These are phyloP conservation scores for Drosophila colorata DNA, from an alignment of 2,888 invertebrate genomes.

Conservation along the genomic window DNA sequence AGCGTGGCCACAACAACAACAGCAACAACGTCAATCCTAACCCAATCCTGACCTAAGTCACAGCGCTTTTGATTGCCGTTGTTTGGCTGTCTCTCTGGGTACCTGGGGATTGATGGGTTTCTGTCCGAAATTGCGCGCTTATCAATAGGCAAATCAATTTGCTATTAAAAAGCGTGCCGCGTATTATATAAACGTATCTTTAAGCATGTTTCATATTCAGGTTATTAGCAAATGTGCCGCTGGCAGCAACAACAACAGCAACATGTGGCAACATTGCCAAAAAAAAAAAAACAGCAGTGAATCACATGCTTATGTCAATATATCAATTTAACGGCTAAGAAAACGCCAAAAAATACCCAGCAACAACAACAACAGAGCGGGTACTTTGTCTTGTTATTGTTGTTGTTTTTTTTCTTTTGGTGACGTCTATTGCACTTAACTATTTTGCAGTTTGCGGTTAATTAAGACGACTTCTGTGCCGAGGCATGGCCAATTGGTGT, in stretches of 20 bases:
- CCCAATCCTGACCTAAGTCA: constrained; percentile 77
- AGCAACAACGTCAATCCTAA: constrained; percentile 26
- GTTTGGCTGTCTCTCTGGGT: constrained; percentile 26
- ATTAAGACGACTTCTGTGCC: constrained; percentile 75
- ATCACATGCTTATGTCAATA: constrained; percentile 72
- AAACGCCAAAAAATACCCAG: constrained; percentile 33
- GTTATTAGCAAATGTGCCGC: constrained; percentile 61
- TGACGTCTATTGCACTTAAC: constrained; percentile 69
- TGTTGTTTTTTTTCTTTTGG: constrained; percentile 34
- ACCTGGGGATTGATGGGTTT: constrained; percentile 67
- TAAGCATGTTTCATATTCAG: constrained; percentile 51
- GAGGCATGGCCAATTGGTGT: constrained; percentile 46
- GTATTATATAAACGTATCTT: constrained; percentile 62
- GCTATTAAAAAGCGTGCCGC: constrained; percentile 68
- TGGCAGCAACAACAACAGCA: constrained; percentile 24
- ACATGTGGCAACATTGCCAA: constrained; percentile 43
- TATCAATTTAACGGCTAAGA: constrained; percentile 74
- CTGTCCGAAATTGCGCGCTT: constrained; percentile 61
- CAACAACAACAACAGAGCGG: constrained; percentile 55
- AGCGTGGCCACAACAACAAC: constrained; percentile 27
- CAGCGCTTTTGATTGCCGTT: constrained; percentile 50
- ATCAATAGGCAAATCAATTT: constrained; percentile 73
- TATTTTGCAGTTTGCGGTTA: constrained; percentile 67
- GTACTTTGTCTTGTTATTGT: constrained; percentile 58
- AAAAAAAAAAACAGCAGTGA: constrained; percentile 35